Base-by-base conservation (phyloP, 2,888 invertebrate genomes). In the Athalia cordata region DNA sequence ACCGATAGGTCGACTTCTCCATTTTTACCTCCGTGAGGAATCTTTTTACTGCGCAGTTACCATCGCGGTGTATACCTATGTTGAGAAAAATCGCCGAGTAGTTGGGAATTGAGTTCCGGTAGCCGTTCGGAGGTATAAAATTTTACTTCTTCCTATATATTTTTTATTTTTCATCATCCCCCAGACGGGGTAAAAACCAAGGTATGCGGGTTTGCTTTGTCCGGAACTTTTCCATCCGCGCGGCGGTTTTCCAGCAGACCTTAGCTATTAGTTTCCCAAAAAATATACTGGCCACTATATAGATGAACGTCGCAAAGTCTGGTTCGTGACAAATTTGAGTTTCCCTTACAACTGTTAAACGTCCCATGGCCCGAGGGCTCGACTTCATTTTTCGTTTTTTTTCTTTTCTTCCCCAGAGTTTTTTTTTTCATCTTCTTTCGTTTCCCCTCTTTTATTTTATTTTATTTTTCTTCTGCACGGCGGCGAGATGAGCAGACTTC, bases 321-420 rank as follows among this genome's bases (percentile, higher is more conserved):
- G 68, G 52, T 29, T 29, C 29, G 29, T 55, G 68, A 68, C 52
- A 43, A 68, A 68, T 68, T 29, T n/a, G 47, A 68, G 52, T 66
- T 66, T 66, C 13, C 49, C 13, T 29, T 29, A 15, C 13, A 66
- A 66, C 66, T 68, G 68, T 68, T 68, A 68, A 68, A 68, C 29
- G 68, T 55, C 29, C 52, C 9, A 68, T 29, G 11, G 68, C 68
- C 55, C 55, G 5, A 11, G 6, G 65, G 52, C n/a, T 29, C 55
- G 15, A 68, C 50, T 55, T 68, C n/a, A n/a, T n/a, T 68, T 68
- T 55, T 55, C 11, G 50, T n/a, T 68, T 68, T 68, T 68, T 49
- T 66, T 15, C 49, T 47, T 11, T 45, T 45, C 11, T 62, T 65
- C 11, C n/a, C 45, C 9, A 29, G 0, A 11, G 0, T n/a, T n/a